A percentile compares a stretch with the other conserved stretches of the same genome.
Conservation (phyloP, 2,888 invertebrate genomes). For the Euspilapteryx auroguttella region DNA sequence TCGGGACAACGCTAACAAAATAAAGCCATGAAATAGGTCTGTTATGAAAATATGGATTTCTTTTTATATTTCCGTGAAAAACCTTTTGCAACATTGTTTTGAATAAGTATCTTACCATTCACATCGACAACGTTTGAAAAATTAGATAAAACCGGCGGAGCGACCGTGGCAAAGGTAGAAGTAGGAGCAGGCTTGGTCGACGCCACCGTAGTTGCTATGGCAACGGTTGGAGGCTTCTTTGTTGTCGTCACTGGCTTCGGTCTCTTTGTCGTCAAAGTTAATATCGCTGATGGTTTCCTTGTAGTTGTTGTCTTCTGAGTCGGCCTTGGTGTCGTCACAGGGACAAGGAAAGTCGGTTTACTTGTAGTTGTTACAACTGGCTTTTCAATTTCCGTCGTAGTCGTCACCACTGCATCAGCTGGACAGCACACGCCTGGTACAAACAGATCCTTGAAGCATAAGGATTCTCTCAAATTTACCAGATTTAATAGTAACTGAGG, state of each 20-base stretch:
- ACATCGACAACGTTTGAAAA: constrained; percentile 57
- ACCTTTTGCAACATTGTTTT: no score
- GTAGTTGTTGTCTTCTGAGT: constrained; percentile 9
- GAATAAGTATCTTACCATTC: constrained; percentile 57
- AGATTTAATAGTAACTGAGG: constrained; percentile 82
- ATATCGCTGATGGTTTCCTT: constrained; percentile 13
- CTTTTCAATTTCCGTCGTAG: constrained; percentile 24
- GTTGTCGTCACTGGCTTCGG: constrained; percentile 31
- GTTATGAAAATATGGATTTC: no score
- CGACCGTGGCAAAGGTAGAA: constrained; percentile 39
- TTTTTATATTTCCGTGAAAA: no score
- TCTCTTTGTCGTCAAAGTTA: constrained; percentile 19
- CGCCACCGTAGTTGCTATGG: constrained; percentile 18
- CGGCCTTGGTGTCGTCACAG: constrained; percentile 37
- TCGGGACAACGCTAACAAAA: no score
- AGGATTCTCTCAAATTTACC: constrained; percentile 78
- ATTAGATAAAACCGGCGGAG: constrained; percentile 32
- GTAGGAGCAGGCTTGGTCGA: constrained; percentile 18
- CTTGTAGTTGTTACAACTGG: constrained; percentile 32
- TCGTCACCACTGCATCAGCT: constrained; percentile 34
- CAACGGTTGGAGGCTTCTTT: constrained; percentile 25
- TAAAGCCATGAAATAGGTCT: no score
- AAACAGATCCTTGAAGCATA: constrained; percentile 89
- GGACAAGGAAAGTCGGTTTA: constrained; percentile 40
- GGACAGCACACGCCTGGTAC: constrained; percentile 94